phyloP scores from a whole-genome alignment of 2,888 invertebrate species.

The Drosophila nr. medialis region DNA sequence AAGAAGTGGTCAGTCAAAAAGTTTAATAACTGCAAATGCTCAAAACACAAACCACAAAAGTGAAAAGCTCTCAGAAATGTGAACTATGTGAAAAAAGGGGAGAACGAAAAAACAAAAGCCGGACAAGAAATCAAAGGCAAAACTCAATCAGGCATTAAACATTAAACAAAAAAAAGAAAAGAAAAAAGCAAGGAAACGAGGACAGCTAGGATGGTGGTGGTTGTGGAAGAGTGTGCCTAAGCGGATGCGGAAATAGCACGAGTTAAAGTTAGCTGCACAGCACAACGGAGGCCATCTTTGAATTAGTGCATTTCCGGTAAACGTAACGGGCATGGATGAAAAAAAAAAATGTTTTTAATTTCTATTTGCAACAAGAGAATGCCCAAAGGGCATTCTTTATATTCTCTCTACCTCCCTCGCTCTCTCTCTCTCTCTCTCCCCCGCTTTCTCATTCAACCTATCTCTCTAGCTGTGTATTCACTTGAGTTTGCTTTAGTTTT shows the following conservation, averaged over 20 bases:
- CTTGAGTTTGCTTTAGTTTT: conserved; percentile 14
- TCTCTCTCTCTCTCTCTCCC: neutral
- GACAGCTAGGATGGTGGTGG: conserved; percentile 12
- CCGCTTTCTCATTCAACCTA: neutral
- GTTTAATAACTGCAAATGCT: conserved; percentile 76
- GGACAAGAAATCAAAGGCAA: conserved; percentile 72
- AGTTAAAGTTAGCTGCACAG: conserved; percentile 63
- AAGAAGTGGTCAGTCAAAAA: conserved; percentile 36
- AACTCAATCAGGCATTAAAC: conserved; percentile 80
- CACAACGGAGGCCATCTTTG: conserved; percentile 62
- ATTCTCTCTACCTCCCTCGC: neutral
- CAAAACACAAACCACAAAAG: conserved; percentile 75
- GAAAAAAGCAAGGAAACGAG: conserved; percentile 6
- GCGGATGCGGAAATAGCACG: conserved; percentile 60
- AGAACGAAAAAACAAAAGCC: conserved; percentile 63
- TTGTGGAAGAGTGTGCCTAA: conserved; percentile 7
- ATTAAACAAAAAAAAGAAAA: conserved; percentile 56
- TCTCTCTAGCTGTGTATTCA: conserved; percentile 23
- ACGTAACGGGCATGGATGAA: conserved; percentile 15
- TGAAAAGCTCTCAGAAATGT: conserved; percentile 64
- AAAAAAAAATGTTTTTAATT: conserved; percentile 66
- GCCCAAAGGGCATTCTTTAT: conserved; percentile 27
- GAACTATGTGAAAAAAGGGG: conserved; percentile 24
- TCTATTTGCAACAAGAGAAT: conserved; percentile 47
- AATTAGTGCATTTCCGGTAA: conserved; percentile 74